Conservation (phyloP, 2,888 invertebrate genomes). For the Microdon myrmicae region DNA sequence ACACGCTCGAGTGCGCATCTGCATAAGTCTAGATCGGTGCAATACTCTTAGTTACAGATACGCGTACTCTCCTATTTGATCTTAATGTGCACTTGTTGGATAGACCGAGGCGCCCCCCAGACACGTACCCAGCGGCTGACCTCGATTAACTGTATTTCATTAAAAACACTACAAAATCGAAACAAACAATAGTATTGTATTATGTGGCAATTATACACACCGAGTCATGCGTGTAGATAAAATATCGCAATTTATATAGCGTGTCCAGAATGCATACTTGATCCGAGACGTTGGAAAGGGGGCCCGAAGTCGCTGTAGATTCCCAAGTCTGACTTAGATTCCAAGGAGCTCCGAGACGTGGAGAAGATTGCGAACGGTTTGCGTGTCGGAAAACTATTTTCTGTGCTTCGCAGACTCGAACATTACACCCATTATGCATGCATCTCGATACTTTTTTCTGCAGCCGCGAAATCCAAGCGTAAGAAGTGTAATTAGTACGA, state of each 20-base stretch:
- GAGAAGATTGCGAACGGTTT: no score
- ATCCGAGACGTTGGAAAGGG: conserved; percentile 22
- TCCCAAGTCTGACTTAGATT: conserved; percentile 44
- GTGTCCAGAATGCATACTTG: conserved; percentile 37
- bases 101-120: no score
- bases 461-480: conserved; percentile 26
- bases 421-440: conserved; percentile 47
- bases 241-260: conserved; percentile 30
- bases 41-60: no score
- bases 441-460: no score
- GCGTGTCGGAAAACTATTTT: conserved; percentile 50
- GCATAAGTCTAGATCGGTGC: no score
- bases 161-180: conserved; percentile 12
- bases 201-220: conserved; percentile 16
- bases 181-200: conserved; percentile 28
- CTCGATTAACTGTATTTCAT: conserved; percentile 18
- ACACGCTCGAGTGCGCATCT: neutral
- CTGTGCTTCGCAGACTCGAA: conserved; percentile 48
- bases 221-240: no score
- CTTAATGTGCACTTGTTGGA: no score
- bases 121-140: no score
- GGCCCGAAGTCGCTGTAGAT: conserved; percentile 27
- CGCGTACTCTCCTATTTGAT: no score
- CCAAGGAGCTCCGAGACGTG: conserved; percentile 28
- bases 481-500: conserved; percentile 47